Percentiles rank a stretch among this genome's conserved stretches.
These are phyloP conservation scores for Amaurobius ferox DNA, from an alignment of 2,888 invertebrate species.

Conservation along the genomic window DNA sequence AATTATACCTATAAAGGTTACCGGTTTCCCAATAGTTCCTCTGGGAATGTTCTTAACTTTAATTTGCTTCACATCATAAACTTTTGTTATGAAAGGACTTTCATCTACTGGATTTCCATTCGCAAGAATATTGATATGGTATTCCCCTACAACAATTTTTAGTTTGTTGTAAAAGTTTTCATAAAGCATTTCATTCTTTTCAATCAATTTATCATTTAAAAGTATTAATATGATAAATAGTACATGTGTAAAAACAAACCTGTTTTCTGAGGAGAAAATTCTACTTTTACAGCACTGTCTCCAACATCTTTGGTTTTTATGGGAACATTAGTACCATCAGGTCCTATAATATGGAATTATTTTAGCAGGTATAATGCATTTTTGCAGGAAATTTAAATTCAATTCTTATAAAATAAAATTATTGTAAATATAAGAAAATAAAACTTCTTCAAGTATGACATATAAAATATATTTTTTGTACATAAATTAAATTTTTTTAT, in stretches of 20 bases:
- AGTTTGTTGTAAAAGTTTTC: background rate
- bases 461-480: too few species aligned
- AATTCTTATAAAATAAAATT: too few species aligned
- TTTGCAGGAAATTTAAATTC: too few species aligned
- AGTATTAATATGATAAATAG: background rate
- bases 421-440: too few species aligned
- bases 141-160: constrained; percentile 83
- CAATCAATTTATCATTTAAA: constrained; percentile 1
- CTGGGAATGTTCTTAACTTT: constrained; percentile 93
- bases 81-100: constrained; percentile 95
- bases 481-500: too few species aligned
- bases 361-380: too few species aligned
- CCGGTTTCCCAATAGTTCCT: constrained; percentile 89
- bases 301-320: constrained; percentile 91
- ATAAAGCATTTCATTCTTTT: background rate
- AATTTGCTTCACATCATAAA: constrained; percentile 95
- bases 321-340: constrained; percentile 92
- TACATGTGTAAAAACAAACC: constrained; percentile 76
- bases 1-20: constrained; percentile 91
- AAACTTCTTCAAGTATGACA: too few species aligned
- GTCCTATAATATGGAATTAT: constrained; percentile 88
- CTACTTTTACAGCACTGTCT: constrained; percentile 89
- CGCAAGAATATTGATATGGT: constrained; percentile 91
- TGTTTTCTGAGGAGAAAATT: constrained; percentile 93
- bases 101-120: constrained; percentile 87